These are phyloP conservation scores for Hyles euphorbiae DNA, from an alignment of 1,140 invertebrate genomes.

Conservation along the genomic window DNA sequence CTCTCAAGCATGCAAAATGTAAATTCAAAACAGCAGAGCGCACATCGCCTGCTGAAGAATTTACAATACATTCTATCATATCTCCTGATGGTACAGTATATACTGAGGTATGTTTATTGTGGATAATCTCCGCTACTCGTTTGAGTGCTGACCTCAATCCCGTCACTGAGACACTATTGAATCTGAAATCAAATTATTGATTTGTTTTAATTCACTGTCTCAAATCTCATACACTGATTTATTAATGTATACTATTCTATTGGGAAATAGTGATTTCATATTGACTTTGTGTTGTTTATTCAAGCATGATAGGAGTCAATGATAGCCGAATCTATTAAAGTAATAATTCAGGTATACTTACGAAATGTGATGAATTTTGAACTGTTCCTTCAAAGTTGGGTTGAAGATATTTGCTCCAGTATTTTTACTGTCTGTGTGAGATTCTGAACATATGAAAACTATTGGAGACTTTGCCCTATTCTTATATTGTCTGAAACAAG, in stretches of 20 bases:
- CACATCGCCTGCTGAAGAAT: constrained; percentile 82
- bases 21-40: constrained; percentile 83
- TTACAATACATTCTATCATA: constrained; percentile 80
- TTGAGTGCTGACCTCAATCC: constrained; percentile 81
- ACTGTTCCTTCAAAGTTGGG: constrained; percentile 76
- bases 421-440: constrained; percentile 77
- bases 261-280: too few species aligned
- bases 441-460: constrained; percentile 83
- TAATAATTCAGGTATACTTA: constrained; percentile 45
- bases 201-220: too few species aligned
- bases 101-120: constrained; percentile 58
- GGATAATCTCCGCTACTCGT: constrained; percentile 76
- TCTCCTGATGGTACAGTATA: constrained; percentile 76
- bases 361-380: constrained; percentile 79
- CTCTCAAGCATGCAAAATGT: constrained; percentile 82
- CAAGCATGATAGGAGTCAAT: not conserved
- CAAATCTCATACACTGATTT: too few species aligned
- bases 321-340: constrained; percentile 2
- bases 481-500: constrained; percentile 77
- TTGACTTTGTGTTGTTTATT: not conserved
- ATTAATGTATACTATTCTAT: too few species aligned
- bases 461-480: constrained; percentile 80
- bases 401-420: constrained; percentile 80
- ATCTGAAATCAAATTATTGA: constrained; percentile 57
- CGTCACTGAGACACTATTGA: constrained; percentile 79